Base-by-base conservation (phyloP, 1,140 invertebrate species). In the Solen grandis region DNA sequence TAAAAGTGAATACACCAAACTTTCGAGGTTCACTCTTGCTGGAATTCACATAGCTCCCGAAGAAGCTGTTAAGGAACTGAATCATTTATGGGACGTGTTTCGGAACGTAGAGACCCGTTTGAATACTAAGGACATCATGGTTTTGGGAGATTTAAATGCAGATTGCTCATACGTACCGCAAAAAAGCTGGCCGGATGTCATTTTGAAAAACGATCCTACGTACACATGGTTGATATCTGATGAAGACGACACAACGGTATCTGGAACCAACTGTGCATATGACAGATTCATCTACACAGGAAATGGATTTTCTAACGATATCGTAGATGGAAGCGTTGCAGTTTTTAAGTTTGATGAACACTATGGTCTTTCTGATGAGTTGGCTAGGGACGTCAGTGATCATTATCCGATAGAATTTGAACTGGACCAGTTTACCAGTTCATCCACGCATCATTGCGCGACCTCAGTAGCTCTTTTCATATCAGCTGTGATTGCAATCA, bases 81-180 rank as follows among this genome's bases (percentile, higher is more conserved):
- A 72, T 33, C 5, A 65, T 36, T 22, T 81, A 16, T 10, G 55
- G 0, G 29, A 36, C 10, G 62, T 54, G 31, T 29, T 77, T 14
- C 16, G 27, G 4, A 50, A 65, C 33, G 60, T 66, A 29, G 57
- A 55, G 29, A 33, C 5, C 2, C 55, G 1, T 22, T 36, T 36
- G 0, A n/a, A 16, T 19, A 25, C 22, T 31, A 33, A 50, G 14
- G 52, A 81, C 59, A 25, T 81, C n/a, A 81, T 91, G 29, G 73
- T 91, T 19, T 46, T 86, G 0, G 90, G 90, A n/a, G 90, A 91
- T 81, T 87, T 91, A 29, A 91, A 91, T 79, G 90, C 88, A 5
- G 90, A 84, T 74, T 91, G 90, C 75, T 35, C 50, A 19, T 90
- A 91, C 82, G 84, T 91, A 22, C 35, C 60, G 0, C 59, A 69